Conservation (phyloP, 2,888 invertebrate species). For the Stenodema calcarata region DNA sequence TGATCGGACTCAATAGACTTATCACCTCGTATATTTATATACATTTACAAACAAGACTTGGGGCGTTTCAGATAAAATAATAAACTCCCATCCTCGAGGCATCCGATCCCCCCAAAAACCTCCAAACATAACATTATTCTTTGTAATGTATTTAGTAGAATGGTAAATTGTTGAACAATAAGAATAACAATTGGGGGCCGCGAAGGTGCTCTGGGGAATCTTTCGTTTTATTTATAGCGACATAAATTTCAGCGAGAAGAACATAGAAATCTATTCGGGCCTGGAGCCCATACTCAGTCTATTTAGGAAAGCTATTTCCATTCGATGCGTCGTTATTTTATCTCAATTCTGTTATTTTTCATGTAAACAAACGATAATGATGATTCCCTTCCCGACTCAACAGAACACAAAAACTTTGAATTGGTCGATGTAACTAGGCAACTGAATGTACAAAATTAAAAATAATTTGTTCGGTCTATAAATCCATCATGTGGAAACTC, state of each 20-base stretch:
- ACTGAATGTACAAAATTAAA: too few relatives aligned
- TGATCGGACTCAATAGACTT: constrained; percentile 34
- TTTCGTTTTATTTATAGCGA: constrained; percentile 48
- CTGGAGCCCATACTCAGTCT: neutral
- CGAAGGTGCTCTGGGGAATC: constrained; percentile 36
- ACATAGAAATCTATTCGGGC: constrained; percentile 9
- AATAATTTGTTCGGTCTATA: too few relatives aligned
- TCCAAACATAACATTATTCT: constrained; percentile 51
- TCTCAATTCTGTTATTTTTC: neutral
- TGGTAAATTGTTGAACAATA: constrained; percentile 51
- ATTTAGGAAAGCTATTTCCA: neutral
- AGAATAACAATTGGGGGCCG: constrained; percentile 45
- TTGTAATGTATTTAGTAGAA: constrained; percentile 46
- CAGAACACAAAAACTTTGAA: neutral
- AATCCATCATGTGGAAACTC: too few relatives aligned
- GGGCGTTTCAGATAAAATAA: constrained; percentile 39
- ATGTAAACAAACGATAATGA: neutral
- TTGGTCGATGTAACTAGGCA: too few relatives aligned
- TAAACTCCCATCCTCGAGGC: constrained; percentile 3
- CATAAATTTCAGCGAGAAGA: constrained; percentile 31
- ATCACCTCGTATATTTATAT: constrained; percentile 50
- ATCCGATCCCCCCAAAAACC: constrained; percentile 32
- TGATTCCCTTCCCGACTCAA: neutral
- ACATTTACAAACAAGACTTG: constrained; percentile 38
- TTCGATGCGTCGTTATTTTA: neutral